phyloP scores from a whole-genome alignment of 2,113 vertebrate genomes.

The Hiodon alosoides region DNA sequence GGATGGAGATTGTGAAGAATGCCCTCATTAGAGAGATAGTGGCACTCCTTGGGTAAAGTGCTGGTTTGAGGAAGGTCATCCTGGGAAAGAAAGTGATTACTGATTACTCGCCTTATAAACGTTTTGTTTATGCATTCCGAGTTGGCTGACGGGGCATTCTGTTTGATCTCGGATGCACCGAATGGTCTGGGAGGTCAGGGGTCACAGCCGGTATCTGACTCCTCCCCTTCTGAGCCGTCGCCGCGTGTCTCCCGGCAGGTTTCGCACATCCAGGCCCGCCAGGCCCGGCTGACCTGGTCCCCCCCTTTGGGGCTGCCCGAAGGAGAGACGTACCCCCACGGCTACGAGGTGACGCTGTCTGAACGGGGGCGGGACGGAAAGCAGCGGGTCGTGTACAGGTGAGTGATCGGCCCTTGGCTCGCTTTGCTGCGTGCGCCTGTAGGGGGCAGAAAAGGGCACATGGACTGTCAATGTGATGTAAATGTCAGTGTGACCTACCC shows the following conservation, averaged over 20 bases:
- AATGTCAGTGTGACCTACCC: no score
- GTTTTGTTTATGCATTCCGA: no score
- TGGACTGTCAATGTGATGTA: no score
- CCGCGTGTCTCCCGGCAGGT: slow-evolving; percentile 52
- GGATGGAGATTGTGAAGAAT: no score
- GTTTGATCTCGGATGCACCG: background rate
- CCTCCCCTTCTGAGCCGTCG: background rate
- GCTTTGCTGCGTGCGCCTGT: background rate
- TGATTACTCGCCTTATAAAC: no score
- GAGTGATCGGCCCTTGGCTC: slow-evolving; percentile 16
- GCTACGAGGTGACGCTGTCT: slow-evolving; percentile 77
- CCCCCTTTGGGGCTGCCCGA: slow-evolving; percentile 59
- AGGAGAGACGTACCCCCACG: slow-evolving; percentile 65
- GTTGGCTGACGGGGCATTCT: no score
- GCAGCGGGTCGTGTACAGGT: slow-evolving; percentile 82
- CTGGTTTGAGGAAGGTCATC: no score
- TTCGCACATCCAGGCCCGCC: slow-evolving; percentile 72
- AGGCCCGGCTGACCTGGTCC: slow-evolving; percentile 71
- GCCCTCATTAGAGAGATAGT: no score
- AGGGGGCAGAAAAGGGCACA: background rate
- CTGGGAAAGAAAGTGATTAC: no score
- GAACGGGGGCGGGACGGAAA: slow-evolving; percentile 78
- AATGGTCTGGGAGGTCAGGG: background rate
- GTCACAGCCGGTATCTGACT: background rate
- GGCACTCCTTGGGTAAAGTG: no score